Evolutionary conservation across 2,113 vertebrate species (phyloP).

Genomic region (Eupsittula cactorum): DNA sequence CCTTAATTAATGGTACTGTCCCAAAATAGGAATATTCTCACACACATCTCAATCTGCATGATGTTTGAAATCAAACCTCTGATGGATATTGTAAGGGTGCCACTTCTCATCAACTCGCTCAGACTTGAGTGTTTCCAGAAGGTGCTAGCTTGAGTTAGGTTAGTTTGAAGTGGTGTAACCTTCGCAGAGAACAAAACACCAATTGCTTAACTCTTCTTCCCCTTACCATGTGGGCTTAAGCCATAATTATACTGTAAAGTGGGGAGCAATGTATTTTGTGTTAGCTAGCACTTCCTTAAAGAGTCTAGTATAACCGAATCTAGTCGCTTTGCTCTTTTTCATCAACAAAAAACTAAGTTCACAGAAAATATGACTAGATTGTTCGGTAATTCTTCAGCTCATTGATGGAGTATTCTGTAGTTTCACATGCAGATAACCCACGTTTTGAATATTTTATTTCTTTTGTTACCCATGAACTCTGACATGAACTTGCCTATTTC

Average conservation of each 20-base stretch:
- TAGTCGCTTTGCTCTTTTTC: neutral
- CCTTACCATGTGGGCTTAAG: neutral
- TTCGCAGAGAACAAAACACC: neutral
- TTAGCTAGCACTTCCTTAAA: neutral
- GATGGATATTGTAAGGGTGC: neutral
- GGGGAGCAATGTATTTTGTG: neutral
- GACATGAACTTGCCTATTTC: neutral
- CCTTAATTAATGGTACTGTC: neutral
- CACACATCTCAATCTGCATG: neutral
- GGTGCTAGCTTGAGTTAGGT: neutral
- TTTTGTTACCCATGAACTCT: neutral
- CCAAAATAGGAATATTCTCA: neutral
- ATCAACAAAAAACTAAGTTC: neutral
- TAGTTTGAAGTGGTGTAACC: neutral
- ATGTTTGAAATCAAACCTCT: neutral
- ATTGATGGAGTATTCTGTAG: neutral
- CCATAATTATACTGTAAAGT: neutral
- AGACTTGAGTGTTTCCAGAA: neutral
- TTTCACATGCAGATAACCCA: neutral
- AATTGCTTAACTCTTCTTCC: neutral
- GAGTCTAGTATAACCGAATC: neutral
- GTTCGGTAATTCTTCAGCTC: neutral
- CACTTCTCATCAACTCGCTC: neutral
- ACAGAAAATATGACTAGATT: neutral
- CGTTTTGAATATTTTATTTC: neutral